Evolutionary conservation across 2,113 vertebrate species (phyloP).

Genomic region (Rana temporaria): DNA sequence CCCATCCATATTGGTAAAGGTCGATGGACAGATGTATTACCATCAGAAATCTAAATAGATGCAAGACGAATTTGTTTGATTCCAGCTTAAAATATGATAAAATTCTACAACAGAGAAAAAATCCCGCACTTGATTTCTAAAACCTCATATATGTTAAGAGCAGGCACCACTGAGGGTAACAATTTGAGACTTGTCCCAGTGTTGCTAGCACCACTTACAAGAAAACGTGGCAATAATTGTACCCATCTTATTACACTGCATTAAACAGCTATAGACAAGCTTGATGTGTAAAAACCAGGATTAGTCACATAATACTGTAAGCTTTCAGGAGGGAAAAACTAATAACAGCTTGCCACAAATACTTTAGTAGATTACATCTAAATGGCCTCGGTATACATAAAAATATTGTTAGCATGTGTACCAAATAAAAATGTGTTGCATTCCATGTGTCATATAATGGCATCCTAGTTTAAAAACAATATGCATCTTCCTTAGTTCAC

Average conservation of each 20-base stretch:
- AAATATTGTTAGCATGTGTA: neutral
- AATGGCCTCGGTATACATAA: neutral
- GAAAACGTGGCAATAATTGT: neutral
- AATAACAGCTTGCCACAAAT: neutral
- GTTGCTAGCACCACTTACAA: too few relatives aligned
- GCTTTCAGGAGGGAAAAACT: neutral
- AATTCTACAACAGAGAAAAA: too few relatives aligned
- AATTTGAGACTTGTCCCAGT: too few relatives aligned
- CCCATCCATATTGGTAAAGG: too few relatives aligned
- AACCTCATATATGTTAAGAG: too few relatives aligned
- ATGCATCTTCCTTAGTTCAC: neutral
- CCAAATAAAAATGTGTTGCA: neutral
- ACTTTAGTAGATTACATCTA: neutral
- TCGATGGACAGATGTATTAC: too few relatives aligned
- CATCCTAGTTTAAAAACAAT: neutral
- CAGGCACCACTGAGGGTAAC: too few relatives aligned
- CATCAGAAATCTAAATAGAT: too few relatives aligned
- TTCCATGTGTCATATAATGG: neutral
- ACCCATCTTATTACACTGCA: neutral
- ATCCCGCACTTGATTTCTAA: too few relatives aligned
- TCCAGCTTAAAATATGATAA: too few relatives aligned
- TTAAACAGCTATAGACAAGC: conserved; percentile 15
- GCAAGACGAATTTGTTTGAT: too few relatives aligned
- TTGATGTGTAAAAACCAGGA: neutral
- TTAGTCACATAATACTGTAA: conserved; percentile 8